These are phyloP conservation scores for Pangasius macronema DNA, from an alignment of 2,797 vertebrate species.

Conservation along the genomic window DNA sequence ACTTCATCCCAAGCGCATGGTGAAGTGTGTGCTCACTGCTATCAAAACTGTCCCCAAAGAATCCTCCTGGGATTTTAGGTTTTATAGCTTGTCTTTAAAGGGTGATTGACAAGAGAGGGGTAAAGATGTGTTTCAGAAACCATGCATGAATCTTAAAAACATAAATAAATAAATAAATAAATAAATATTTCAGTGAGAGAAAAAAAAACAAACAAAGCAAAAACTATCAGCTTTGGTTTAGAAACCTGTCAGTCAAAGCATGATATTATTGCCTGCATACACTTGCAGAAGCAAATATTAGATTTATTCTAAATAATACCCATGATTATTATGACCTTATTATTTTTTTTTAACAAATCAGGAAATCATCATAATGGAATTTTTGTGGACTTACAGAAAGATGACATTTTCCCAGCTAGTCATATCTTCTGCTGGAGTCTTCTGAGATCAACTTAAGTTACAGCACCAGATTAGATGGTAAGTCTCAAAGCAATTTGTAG, in stretches of 20 bases:
- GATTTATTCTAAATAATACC: slow-evolving; percentile 3
- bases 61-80: slow-evolving; percentile 8
- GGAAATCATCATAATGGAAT: not conserved
- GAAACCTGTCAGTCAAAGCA: slow-evolving; percentile 11
- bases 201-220: not conserved
- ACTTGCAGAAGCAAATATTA: slow-evolving; percentile 11
- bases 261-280: not conserved
- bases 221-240: slow-evolving; percentile 21
- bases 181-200: not conserved
- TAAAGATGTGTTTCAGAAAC: not conserved
- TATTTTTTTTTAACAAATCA: not conserved
- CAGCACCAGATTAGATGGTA: not conserved
- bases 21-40: slow-evolving; percentile 4
- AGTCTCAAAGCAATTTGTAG: not conserved
- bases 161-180: too few species aligned
- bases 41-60: slow-evolving; percentile 9
- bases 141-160: not conserved
- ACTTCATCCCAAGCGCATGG: not conserved
- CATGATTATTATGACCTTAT: slow-evolving; percentile 13
- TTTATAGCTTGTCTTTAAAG: not conserved
- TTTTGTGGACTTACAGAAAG: not conserved
- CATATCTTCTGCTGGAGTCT: not conserved
- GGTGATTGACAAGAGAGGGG: not conserved
- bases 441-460: not conserved
- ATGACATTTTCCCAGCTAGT: not conserved